Evolutionary conservation across 2,113 vertebrate species (phyloP).

Genomic region (Nycticebus coucang): DNA sequence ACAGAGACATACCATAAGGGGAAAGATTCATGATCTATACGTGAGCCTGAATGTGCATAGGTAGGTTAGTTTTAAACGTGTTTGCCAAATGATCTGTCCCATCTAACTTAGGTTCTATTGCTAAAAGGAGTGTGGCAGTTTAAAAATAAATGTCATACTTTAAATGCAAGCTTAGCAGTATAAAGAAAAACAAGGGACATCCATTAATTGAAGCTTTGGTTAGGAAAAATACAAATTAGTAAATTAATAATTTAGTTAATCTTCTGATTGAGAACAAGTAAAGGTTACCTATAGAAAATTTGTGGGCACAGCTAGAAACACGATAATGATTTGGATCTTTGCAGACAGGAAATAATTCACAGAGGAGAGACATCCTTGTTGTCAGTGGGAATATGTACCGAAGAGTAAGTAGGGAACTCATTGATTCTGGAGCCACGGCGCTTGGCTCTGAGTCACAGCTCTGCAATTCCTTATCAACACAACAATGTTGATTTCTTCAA

Average conservation of each 20-base stretch:
- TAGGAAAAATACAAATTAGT: background rate
- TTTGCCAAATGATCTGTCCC: background rate
- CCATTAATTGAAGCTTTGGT: background rate
- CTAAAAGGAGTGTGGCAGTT: background rate
- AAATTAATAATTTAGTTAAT: background rate
- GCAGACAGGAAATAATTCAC: background rate
- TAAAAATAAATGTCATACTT: background rate
- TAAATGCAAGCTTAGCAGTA: background rate
- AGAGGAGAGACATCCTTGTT: background rate
- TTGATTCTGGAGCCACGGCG: background rate
- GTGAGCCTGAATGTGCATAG: background rate
- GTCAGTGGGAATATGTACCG: background rate
- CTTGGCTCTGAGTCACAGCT: background rate
- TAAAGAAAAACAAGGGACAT: background rate
- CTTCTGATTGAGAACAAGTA: background rate
- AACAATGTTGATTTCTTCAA: background rate
- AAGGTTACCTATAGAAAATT: background rate
- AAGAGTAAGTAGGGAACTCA: background rate
- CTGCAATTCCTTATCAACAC: slow-evolving; percentile 4
- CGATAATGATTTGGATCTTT: background rate
- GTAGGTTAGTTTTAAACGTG: background rate
- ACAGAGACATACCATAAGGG: background rate
- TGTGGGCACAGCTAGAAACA: background rate
- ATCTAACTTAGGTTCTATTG: background rate
- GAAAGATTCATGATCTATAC: background rate